Evolutionary conservation across 2,888 invertebrate species (phyloP).

Genomic region (Exephanes ischioxanthus): DNA sequence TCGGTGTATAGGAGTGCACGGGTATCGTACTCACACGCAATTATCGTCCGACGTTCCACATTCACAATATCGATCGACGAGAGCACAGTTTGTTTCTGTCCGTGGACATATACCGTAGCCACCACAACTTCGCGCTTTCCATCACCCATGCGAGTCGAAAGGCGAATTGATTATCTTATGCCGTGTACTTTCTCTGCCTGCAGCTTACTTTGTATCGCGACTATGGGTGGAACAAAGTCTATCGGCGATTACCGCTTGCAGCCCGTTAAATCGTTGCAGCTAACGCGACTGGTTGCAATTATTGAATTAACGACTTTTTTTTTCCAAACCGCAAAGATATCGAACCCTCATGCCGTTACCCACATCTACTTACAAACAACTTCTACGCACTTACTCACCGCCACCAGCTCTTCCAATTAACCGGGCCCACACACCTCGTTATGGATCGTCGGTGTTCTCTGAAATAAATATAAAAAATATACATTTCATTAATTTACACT

Average conservation of each 20-base stretch:
- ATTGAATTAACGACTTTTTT: not conserved
- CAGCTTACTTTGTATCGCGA: not conserved
- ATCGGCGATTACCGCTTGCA: not conserved
- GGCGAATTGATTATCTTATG: constrained; percentile 13
- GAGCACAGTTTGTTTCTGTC: constrained; percentile 20
- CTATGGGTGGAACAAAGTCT: not conserved
- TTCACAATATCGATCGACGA: constrained; percentile 70
- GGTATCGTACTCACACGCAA: constrained; percentile 40
- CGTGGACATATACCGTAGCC: constrained; percentile 17
- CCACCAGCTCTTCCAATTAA: not conserved
- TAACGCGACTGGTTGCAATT: not conserved
- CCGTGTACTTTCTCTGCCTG: not conserved
- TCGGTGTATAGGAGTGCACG: constrained; percentile 13
- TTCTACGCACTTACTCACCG: not conserved
- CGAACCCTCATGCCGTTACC: not conserved
- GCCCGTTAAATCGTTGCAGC: not conserved
- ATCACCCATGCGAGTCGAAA: not conserved
- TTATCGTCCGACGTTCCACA: constrained; percentile 65
- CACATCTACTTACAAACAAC: not conserved
- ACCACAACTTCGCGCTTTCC: not conserved
- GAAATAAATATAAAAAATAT: too few species aligned
- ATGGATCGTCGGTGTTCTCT: not conserved
- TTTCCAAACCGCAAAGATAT: not conserved
- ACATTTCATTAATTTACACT: too few species aligned
- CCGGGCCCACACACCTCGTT: not conserved